Base-by-base conservation (phyloP, 2,797 vertebrate genomes). In the Cynodonichthys magdalenae region DNA sequence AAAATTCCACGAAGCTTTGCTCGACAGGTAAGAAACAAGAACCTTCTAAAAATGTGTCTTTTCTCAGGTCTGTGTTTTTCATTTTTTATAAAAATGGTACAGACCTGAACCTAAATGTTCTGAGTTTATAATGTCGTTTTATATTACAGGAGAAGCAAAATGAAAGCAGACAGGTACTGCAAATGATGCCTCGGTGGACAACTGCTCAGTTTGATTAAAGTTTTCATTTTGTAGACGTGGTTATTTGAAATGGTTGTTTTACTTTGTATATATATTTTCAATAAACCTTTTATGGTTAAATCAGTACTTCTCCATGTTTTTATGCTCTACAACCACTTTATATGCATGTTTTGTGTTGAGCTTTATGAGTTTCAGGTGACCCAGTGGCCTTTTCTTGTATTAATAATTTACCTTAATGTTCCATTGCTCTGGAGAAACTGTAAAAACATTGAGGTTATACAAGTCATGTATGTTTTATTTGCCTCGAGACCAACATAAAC, bases 101-200 rank as follows among this genome's bases (percentile, higher is more conserved):
- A n/a, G 27, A 29, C 17, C 15, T 29, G 15, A 51, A 29, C 5
- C 15, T 17, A 15, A 28, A 24, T 12, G 7, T 46, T 49, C 5
- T 15, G 48, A 27, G 20, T 20, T 1, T 69, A 56, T 59, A 24
- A 14, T 47, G 12, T 63, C 10, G 15, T 10, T 9, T 42, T 77
- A 34, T 11, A 72, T 68, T 84, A 53, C 75, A 98, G 97, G 95
- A 96, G 97, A 92, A 92, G 96, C 79, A 96, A 97, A 93, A 93
- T 98, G 95, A 98, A 99, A 92, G 96, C 97, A 0, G 97, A 98
- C 84, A 83, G 97, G 86, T 99, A 99, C 90, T 99, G 97, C 95
- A 99, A 99, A 90, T 98, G 88, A 96, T 72, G 74, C 74, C 42
- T 42, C 12, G 20, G 15, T 58, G 11, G n/a, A 62, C 57, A 8